Evolutionary conservation across 2,888 invertebrate genomes (phyloP).

Genomic region (Ischnus inquisitorius): DNA sequence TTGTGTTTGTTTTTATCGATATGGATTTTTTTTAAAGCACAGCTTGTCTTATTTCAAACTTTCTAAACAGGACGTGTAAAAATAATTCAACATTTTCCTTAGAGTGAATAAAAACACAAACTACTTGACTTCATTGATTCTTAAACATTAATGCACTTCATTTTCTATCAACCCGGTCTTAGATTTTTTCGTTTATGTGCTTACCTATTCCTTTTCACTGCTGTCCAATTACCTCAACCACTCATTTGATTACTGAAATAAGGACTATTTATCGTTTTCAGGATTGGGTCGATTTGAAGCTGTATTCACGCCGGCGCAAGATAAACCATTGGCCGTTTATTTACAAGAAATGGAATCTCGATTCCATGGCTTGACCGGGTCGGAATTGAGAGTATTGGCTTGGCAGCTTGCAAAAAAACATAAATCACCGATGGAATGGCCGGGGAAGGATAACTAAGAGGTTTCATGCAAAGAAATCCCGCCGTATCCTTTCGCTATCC

Average conservation of each 20-base stretch:
- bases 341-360: slow-evolving; percentile 63
- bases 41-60: neutral
- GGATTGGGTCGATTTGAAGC: slow-evolving; percentile 39
- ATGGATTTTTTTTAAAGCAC: too few relatives aligned
- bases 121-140: too few relatives aligned
- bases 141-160: too few relatives aligned
- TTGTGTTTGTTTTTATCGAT: too few relatives aligned
- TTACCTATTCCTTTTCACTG: neutral
- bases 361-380: slow-evolving; percentile 69
- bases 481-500: slow-evolving; percentile 8
- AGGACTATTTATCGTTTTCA: neutral
- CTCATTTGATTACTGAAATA: slow-evolving; percentile 18
- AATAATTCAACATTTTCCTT: neutral
- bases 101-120: too few relatives aligned
- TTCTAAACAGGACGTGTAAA: neutral
- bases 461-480: slow-evolving; percentile 21
- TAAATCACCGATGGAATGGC: neutral
- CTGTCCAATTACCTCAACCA: neutral
- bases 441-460: slow-evolving; percentile 10
- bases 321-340: slow-evolving; percentile 63
- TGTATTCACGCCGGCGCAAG: slow-evolving; percentile 64
- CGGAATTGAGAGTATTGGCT: too few relatives aligned
- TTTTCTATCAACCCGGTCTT: too few relatives aligned
- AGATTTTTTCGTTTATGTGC: too few relatives aligned
- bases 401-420: slow-evolving; percentile 5